phyloP scores from a whole-genome alignment of 2,888 invertebrate species.

The Polymixis flavicincta region DNA sequence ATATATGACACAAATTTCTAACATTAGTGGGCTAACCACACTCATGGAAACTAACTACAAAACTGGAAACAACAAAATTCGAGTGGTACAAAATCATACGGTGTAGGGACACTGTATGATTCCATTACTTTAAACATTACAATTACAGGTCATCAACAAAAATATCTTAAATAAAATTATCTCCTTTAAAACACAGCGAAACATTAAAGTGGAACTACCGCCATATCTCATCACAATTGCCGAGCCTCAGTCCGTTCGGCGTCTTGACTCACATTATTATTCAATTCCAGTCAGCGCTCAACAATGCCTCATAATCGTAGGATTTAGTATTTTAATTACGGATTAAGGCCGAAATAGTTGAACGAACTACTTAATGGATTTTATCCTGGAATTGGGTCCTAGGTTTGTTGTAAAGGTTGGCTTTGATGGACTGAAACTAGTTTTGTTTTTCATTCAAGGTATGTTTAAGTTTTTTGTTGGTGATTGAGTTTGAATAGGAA shows the following conservation, averaged over 20 bases:
- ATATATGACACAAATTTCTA: not conserved
- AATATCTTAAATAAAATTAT: not conserved
- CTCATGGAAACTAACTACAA: too few relatives aligned
- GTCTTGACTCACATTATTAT: conserved; percentile 49
- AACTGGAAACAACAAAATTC: not conserved
- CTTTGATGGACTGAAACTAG: conserved; percentile 16
- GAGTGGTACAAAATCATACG: too few relatives aligned
- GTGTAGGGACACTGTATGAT: too few relatives aligned
- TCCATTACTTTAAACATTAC: too few relatives aligned
- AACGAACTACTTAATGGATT: conserved; percentile 51
- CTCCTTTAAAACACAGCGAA: not conserved
- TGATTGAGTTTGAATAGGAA: conserved; percentile 3
- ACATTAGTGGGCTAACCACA: too few relatives aligned
- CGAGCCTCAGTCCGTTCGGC: conserved; percentile 3
- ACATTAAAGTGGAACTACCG: not conserved
- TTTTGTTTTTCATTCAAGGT: conserved; percentile 5
- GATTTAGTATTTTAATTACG: conserved; percentile 63
- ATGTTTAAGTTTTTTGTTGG: conserved; percentile 20
- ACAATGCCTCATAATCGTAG: conserved; percentile 58
- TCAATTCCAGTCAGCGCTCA: conserved; percentile 54
- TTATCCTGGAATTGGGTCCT: conserved; percentile 49
- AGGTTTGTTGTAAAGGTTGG: conserved; percentile 12
- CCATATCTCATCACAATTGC: conserved; percentile 14
- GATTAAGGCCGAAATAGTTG: conserved; percentile 47
- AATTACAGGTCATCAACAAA: not conserved